These are phyloP conservation scores for Cynodonichthys magdalenae DNA, from an alignment of 2,797 vertebrate genomes.

Conservation along the genomic window DNA sequence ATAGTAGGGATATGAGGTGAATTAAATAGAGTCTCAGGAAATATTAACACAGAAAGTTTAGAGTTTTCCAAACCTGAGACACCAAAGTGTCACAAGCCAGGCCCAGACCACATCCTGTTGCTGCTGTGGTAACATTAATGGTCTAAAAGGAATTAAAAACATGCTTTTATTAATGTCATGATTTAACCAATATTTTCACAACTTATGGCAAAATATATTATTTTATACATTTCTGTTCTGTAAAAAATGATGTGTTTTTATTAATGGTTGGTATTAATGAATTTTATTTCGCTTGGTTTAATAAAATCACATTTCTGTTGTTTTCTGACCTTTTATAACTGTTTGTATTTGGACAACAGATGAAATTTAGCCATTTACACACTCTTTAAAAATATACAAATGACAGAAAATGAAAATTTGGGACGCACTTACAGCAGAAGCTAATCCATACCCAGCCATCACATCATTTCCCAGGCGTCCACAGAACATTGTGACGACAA, in stretches of 20 bases:
- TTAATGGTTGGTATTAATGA: not conserved
- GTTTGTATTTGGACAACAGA: too few relatives aligned
- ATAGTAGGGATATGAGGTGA: not conserved
- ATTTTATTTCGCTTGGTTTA: not conserved
- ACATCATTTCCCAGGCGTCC: conserved; percentile 79
- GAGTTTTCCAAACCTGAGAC: conserved; percentile 55
- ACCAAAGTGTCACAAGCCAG: conserved; percentile 89
- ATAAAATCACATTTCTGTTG: conserved; percentile 9
- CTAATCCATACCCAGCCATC: conserved; percentile 79
- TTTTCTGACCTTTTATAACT: not conserved
- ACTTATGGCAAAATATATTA: conserved; percentile 6
- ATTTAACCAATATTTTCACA: not conserved
- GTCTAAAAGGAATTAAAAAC: conserved; percentile 74
- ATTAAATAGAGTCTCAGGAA: not conserved
- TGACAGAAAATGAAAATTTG: too few relatives aligned
- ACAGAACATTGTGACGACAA: conserved; percentile 81
- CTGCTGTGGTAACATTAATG: conserved; percentile 86
- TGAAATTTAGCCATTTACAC: too few relatives aligned
- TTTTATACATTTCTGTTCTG: conserved; percentile 4
- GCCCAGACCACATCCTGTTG: conserved; percentile 85
- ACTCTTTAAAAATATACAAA: too few relatives aligned
- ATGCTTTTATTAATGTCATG: not conserved
- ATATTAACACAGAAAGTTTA: conserved; percentile 11
- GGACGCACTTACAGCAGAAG: conserved; percentile 71
- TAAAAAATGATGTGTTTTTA: not conserved